phyloP scores from a whole-genome alignment of 2,888 invertebrate species.

The Muschampia plurimacula region DNA sequence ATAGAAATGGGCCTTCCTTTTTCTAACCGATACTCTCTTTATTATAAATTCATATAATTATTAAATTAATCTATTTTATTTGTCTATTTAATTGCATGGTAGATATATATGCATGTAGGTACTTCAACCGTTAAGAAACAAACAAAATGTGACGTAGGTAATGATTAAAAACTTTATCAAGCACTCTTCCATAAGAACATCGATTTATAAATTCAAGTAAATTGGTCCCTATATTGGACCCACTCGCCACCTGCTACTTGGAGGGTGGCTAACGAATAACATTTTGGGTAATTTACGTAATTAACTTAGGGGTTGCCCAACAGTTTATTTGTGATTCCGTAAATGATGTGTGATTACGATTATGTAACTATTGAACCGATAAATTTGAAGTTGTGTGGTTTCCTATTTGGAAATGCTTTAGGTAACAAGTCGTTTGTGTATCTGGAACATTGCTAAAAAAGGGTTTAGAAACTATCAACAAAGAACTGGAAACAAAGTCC shows the following conservation, averaged over 20 bases:
- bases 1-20: too few relatives aligned
- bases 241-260: constrained; percentile 41
- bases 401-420: background rate
- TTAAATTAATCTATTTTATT: too few relatives aligned
- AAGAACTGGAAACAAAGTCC: too few relatives aligned
- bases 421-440: background rate
- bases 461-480: too few relatives aligned
- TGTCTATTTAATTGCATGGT: too few relatives aligned
- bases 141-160: background rate
- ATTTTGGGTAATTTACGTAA: constrained; percentile 46
- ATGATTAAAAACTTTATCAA: background rate
- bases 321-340: constrained; percentile 43
- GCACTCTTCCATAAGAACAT: background rate
- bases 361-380: constrained; percentile 33
- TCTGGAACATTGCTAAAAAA: background rate
- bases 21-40: too few relatives aligned
- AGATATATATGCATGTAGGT: too few relatives aligned
- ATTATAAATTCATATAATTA: too few relatives aligned
- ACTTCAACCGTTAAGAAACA: too few relatives aligned
- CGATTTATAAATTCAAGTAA: constrained; percentile 32
- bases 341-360: constrained; percentile 43
- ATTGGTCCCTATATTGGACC: constrained; percentile 30
- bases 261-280: constrained; percentile 41
- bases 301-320: constrained; percentile 41
- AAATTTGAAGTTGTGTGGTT: constrained; percentile 9